Conservation (phyloP, 2,797 vertebrate genomes). For the Acrocephalus scirpaceus region DNA sequence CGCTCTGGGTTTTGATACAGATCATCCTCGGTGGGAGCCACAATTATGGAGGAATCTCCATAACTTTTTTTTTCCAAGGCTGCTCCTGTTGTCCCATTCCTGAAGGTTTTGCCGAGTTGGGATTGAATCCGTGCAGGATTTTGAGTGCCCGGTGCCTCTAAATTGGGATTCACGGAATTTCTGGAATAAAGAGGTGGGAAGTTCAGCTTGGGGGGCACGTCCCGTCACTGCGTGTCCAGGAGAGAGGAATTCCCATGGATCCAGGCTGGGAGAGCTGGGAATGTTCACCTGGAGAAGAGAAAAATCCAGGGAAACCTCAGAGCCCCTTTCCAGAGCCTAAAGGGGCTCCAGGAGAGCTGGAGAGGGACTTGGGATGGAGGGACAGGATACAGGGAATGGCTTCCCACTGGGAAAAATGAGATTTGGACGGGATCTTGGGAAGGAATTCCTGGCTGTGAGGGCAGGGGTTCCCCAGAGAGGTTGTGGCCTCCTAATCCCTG, state of each 20-base stretch:
- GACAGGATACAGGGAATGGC: neutral
- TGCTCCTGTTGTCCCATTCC: neutral
- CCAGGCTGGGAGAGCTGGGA: neutral
- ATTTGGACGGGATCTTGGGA: neutral
- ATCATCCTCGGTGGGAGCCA: neutral
- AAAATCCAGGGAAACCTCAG: neutral
- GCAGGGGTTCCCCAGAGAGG: neutral
- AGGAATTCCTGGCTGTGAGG: neutral
- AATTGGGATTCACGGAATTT: neutral
- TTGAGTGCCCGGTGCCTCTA: neutral
- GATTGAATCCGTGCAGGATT: neutral
- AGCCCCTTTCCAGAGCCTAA: neutral
- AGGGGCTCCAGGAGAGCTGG: neutral
- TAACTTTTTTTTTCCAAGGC: too few species aligned
- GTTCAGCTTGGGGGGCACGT: neutral
- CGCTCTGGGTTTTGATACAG: neutral
- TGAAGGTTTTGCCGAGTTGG: accelerated
- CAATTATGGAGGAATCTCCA: too few species aligned
- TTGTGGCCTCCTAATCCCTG: neutral
- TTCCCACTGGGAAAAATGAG: neutral
- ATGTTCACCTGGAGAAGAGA: accelerated
- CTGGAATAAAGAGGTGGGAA: neutral
- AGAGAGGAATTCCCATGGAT: neutral
- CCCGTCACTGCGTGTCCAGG: accelerated
- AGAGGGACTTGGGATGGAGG: neutral